phyloP scores from a whole-genome alignment of 64 coral and sea anemone genomes.

The Stylophora pistillata region DNA sequence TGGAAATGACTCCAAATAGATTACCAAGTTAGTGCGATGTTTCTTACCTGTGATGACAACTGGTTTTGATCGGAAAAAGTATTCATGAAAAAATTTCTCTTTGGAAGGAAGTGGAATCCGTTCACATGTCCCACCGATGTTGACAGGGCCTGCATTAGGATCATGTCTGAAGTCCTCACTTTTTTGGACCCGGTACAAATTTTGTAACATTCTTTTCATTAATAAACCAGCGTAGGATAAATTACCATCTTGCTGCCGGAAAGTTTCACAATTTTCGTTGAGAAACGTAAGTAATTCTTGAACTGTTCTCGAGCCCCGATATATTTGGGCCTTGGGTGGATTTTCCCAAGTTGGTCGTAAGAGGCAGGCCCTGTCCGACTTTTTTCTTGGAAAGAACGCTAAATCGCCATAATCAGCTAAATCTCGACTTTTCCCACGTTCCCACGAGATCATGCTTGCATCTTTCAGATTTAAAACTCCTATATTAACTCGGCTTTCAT shows the following conservation, averaged over 20 bases:
- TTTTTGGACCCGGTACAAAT: constrained; percentile 48
- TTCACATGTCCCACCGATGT: constrained; percentile 55
- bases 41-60: constrained; percentile 68
- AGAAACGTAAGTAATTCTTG: constrained; percentile 57
- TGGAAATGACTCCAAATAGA: background rate
- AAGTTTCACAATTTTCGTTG: constrained; percentile 55
- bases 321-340: constrained; percentile 11
- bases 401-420: background rate
- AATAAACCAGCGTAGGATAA: constrained; percentile 30
- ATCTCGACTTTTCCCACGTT: background rate
- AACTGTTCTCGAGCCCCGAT: constrained; percentile 21
- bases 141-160: constrained; percentile 4
- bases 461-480: constrained; percentile 20
- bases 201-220: constrained; percentile 44
- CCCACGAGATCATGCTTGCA: background rate
- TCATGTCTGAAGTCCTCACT: background rate
- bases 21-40: background rate
- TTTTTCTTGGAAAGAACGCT: constrained; percentile 39
- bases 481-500: constrained; percentile 25
- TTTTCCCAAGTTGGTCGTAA: constrained; percentile 32
- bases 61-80: constrained; percentile 77
- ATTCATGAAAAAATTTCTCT: constrained; percentile 64
- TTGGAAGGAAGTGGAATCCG: constrained; percentile 62
- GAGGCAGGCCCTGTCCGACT: constrained; percentile 48
- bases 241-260: constrained; percentile 47